Conservation (phyloP, 2,888 invertebrate species). For the Coelogynopora nodosa region DNA sequence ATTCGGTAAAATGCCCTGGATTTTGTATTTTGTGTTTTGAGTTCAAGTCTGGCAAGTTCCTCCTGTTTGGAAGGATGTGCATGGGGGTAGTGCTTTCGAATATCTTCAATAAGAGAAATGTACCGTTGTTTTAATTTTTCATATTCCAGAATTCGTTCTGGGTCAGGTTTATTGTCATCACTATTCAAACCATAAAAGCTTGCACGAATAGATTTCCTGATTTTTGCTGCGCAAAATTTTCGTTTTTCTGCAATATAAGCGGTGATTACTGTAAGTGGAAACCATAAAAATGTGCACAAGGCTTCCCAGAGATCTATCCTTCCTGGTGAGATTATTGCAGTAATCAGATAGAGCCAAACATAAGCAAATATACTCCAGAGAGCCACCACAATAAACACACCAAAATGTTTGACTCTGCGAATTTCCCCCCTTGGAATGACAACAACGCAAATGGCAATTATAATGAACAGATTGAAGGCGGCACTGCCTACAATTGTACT, state of each 20-base stretch:
- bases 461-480: slow-evolving; percentile 91
- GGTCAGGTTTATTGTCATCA: too few species aligned
- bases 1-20: slow-evolving; percentile 71
- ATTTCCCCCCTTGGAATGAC: slow-evolving; percentile 83
- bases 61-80: slow-evolving; percentile 82
- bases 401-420: slow-evolving; percentile 80
- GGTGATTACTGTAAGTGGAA: slow-evolving; percentile 84
- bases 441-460: slow-evolving; percentile 81
- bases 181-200: too few species aligned
- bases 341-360: slow-evolving; percentile 87
- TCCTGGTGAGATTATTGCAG: slow-evolving; percentile 78
- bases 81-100: slow-evolving; percentile 84
- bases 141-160: too few species aligned
- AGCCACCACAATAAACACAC: slow-evolving; percentile 91
- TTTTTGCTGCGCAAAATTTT: too few species aligned
- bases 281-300: slow-evolving; percentile 82
- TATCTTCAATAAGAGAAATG: too few species aligned
- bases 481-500: slow-evolving; percentile 94
- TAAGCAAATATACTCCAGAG: slow-evolving; percentile 93
- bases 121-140: too few species aligned
- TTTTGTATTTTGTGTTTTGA: slow-evolving; percentile 86
- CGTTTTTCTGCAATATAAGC: slow-evolving; percentile 94
- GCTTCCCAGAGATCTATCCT: slow-evolving; percentile 91
- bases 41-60: slow-evolving; percentile 79
- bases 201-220: too few species aligned